Evolutionary conservation across 2,888 invertebrate genomes (phyloP), one percentile per base, ranked within the genome.

Genomic region (Acrobasis repandana): DNA sequence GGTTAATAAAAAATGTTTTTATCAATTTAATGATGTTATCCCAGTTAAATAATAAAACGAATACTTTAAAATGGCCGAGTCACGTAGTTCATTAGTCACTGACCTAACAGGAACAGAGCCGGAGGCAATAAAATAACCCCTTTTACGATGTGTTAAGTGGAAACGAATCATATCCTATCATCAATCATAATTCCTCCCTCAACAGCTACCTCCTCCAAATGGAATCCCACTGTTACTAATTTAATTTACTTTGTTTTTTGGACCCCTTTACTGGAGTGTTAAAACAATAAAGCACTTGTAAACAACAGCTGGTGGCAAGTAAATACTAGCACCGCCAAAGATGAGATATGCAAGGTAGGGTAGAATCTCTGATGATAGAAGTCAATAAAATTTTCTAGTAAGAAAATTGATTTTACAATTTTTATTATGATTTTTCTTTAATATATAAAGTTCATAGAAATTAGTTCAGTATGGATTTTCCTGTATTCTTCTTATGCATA

Each of bases 91-190:
- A 92, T 91, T 90, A 91, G 88, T 85, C 87, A 85, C 76, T 86
- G 85, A 86, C 86, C 86, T 85, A 82, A 79, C 73, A 76, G 78
- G 77, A 87, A 85, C 87, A 85, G 80, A 82, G 85, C 69, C 69
- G 71, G 76, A 77, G 81, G 84, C 80, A 85, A 89, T 89, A 86
- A 88, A 90, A 90, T 88, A 86, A 88, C 89, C 90, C 89, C 87
- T 86, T 85, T 86, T 85, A 86, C 83, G 81, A 84, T 82, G 87
- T 86, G 89, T 86, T 90, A 90, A 91, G 90, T 92, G 90, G 90
- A 86, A 86, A 83, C 82, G 88, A 88, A 90, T 90, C 86, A 85
- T 87, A 86, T 86, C 77, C 82, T 77, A 87, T 86, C 90, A 92
- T 92, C 84, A 91, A 92, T 92, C 91, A 91, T 90, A 83, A 87